Evolutionary conservation across 2,888 invertebrate species (phyloP).

Genomic region (Exocentrus adspersus): DNA sequence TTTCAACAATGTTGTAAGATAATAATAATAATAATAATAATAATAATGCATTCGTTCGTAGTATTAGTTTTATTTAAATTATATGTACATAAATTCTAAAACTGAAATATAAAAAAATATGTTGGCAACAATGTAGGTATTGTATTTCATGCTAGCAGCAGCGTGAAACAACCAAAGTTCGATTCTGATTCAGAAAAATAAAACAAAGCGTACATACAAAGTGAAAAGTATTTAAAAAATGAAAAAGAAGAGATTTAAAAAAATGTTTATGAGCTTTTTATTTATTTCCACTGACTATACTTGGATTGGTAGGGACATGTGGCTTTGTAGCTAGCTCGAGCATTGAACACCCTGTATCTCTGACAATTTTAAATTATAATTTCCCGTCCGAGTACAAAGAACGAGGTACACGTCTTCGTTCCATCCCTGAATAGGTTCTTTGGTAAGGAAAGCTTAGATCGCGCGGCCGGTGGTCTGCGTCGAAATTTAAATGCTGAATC

Average conservation of each 20-base stretch:
- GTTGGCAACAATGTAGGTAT: constrained; percentile 7
- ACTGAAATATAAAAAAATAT: too few relatives aligned
- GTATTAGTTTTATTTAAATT: too few relatives aligned
- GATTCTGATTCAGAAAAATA: constrained; percentile 13
- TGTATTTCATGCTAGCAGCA: neutral
- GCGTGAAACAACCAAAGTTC: constrained; percentile 1
- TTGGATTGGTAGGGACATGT: too few relatives aligned
- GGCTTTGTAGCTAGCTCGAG: too few relatives aligned
- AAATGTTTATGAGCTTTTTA: too few relatives aligned
- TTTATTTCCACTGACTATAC: too few relatives aligned
- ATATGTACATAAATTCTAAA: too few relatives aligned
- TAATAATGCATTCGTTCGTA: too few relatives aligned
- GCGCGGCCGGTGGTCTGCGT: constrained; percentile 1
- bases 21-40: too few relatives aligned
- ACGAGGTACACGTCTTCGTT: constrained; percentile 2
- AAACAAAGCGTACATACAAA: constrained; percentile 1
- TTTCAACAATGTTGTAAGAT: too few relatives aligned
- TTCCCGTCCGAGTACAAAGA: constrained; percentile 3
- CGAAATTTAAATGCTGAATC: neutral
- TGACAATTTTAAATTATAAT: constrained; percentile 13
- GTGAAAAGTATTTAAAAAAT: too few relatives aligned
- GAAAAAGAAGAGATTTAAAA: too few relatives aligned
- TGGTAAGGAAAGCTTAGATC: neutral
- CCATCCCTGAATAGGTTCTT: neutral
- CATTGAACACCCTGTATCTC: neutral